Base-by-base conservation (phyloP, 2,113 vertebrate genomes). In the Gallinago paraguaiae region DNA sequence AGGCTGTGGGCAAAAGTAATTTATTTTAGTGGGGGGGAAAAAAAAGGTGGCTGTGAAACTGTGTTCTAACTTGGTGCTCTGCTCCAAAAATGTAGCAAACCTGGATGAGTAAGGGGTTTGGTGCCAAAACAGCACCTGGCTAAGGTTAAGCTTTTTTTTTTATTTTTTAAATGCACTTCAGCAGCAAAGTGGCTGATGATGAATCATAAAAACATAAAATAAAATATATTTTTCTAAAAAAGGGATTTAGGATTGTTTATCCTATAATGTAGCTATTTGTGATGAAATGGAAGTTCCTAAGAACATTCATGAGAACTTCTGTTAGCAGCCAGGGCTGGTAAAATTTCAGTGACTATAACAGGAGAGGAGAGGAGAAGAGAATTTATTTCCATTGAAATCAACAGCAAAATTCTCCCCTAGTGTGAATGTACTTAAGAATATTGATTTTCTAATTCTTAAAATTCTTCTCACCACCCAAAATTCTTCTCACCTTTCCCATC, bases 1-100 rank as follows among this genome's bases (percentile, higher is more conserved):
- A 87, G 60, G 11, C 54, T 92, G 4, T 72, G 54, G 30, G 57
- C 88, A 89, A 97, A 97, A 86, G 78, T 87, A n/a, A 88, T 89
- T 76, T 31, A 8, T 80, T 70, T 59, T 17, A 57, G 10, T n/a
- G 19, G 43, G 16, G 5, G 43, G 16, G 4, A 43, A 19, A 54
- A 84, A 67, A 22, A 22, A 28, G 17, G 11, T 87, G 39, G 4
- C 60, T 17, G 0, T 41, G 54, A 64, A 69, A 65, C 46, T 67
- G 41, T 79, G 31, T 69, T 82, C 45, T 71, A 64, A 22, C 20
- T 9, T n/a, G 18, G n/a, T 61, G 35, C 17, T 2, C 37, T 82
- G 53, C 60, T 88, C 57, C 61, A 68, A 76, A 88, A 79, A 53
- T 43, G 17, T 37, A 82, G 76, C 12, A 5, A 92, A 82, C 72